Conservation (phyloP, 2,113 vertebrate species). For the Todiramphus chloris region DNA sequence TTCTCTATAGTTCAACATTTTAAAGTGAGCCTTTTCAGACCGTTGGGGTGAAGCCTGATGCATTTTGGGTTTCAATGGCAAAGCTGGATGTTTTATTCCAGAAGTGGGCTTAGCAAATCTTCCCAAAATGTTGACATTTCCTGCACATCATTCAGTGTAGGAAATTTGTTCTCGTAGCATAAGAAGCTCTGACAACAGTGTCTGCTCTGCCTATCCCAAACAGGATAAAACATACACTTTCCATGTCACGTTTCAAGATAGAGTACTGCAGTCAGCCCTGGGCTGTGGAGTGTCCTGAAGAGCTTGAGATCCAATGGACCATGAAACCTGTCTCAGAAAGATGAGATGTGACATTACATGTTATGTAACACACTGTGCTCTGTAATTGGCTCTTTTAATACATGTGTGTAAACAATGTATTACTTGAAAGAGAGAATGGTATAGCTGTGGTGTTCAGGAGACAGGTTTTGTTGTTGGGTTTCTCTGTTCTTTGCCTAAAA, state of each 20-base stretch:
- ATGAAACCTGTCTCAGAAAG: slow-evolving; percentile 9
- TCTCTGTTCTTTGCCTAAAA: neutral
- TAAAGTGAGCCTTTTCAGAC: neutral
- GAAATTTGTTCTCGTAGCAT: neutral
- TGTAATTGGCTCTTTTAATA: neutral
- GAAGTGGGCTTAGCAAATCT: neutral
- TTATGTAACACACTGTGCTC: slow-evolving; percentile 20
- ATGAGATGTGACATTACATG: slow-evolving; percentile 8
- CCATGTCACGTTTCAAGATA: neutral
- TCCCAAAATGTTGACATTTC: neutral
- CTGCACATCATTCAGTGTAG: neutral
- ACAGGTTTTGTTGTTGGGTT: neutral
- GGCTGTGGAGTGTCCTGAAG: neutral
- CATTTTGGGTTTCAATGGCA: neutral
- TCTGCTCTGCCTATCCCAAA: neutral
- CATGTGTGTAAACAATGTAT: neutral
- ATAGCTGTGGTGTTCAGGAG: neutral
- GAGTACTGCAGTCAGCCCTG: neutral
- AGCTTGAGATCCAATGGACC: slow-evolving; percentile 16
- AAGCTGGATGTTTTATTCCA: neutral
- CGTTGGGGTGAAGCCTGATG: neutral
- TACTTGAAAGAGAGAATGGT: neutral
- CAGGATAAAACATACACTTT: neutral
- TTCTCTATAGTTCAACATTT: neutral
- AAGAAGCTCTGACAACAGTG: neutral